Percentiles rank a stretch among this genome's conserved stretches.
These are phyloP conservation scores for Anoplolepis gracilipes DNA, from an alignment of 1,140 invertebrate genomes.

Conservation along the genomic window DNA sequence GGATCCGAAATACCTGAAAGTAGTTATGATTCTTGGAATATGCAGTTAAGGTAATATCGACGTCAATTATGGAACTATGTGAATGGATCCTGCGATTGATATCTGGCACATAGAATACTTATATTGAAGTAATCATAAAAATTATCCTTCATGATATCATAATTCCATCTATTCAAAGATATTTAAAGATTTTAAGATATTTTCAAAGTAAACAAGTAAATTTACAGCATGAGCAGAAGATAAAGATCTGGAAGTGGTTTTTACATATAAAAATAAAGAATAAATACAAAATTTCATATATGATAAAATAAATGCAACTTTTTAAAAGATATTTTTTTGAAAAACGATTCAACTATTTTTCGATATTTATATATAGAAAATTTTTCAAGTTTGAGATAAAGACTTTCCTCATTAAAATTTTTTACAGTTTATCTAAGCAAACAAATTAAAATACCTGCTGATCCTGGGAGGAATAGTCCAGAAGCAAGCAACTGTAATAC, in stretches of 20 bases:
- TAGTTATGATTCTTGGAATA: not conserved
- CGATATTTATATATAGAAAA: no score
- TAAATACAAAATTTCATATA: no score
- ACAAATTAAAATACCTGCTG: slow-evolving; percentile 89
- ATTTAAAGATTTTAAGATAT: no score
- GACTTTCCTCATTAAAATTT: not conserved
- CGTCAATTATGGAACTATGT: not conserved
- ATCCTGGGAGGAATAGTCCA: slow-evolving; percentile 98
- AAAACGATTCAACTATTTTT: no score
- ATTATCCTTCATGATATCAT: not conserved
- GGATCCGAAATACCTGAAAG: slow-evolving; percentile 93
- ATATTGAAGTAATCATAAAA: not conserved
- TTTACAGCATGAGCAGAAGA: not conserved
- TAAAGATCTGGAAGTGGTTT: no score
- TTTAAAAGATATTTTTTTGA: no score
- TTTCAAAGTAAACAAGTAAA: not conserved
- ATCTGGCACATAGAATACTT: not conserved
- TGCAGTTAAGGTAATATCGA: not conserved
- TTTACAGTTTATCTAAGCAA: no score
- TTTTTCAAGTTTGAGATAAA: no score
- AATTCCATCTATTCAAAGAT: not conserved
- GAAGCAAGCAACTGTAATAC: slow-evolving; percentile 96
- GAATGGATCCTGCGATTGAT: not conserved
- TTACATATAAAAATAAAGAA: no score
- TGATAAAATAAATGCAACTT: no score